Percentiles rank a stretch among this genome's conserved stretches.
Evolutionary conservation across 2,888 invertebrate species (phyloP).

Genomic region (Perdita meconis): DNA sequence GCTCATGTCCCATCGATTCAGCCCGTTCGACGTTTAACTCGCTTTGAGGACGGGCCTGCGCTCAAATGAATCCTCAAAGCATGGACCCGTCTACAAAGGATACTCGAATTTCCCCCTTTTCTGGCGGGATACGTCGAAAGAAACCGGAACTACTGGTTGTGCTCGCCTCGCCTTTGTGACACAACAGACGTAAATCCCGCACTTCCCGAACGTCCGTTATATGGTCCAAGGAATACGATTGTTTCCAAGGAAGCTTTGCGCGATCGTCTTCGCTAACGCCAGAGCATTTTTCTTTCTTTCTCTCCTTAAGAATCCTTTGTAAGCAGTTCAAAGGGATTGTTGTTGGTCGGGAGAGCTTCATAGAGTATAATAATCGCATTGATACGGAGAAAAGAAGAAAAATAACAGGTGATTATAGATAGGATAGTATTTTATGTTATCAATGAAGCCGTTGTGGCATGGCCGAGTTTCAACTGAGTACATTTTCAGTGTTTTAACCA

Average conservation of each 20-base stretch:
- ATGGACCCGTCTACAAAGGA: slow-evolving; percentile 70
- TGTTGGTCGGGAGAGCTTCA: slow-evolving; percentile 27
- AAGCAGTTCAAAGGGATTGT: slow-evolving; percentile 53
- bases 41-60: slow-evolving; percentile 55
- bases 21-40: slow-evolving; percentile 51
- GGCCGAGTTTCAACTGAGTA: no score
- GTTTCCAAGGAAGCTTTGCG: slow-evolving; percentile 65
- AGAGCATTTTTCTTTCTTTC: slow-evolving; percentile 50
- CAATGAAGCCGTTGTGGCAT: background rate
- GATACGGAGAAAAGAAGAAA: slow-evolving; percentile 8
- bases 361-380: slow-evolving; percentile 49
- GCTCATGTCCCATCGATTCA: slow-evolving; percentile 46
- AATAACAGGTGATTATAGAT: background rate
- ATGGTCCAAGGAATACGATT: slow-evolving; percentile 73
- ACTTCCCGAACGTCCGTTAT: slow-evolving; percentile 70
- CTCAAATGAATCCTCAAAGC: slow-evolving; percentile 57
- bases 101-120: slow-evolving; percentile 71
- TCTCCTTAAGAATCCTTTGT: slow-evolving; percentile 53
- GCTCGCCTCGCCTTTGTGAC: slow-evolving; percentile 70
- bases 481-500: no score
- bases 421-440: slow-evolving; percentile 30
- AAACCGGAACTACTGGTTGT: slow-evolving; percentile 69
- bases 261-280: slow-evolving; percentile 51
- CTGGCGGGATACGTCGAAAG: slow-evolving; percentile 68
- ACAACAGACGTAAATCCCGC: slow-evolving; percentile 67